Conservation (phyloP, 2,888 invertebrate genomes). For the Heliconius erato region DNA sequence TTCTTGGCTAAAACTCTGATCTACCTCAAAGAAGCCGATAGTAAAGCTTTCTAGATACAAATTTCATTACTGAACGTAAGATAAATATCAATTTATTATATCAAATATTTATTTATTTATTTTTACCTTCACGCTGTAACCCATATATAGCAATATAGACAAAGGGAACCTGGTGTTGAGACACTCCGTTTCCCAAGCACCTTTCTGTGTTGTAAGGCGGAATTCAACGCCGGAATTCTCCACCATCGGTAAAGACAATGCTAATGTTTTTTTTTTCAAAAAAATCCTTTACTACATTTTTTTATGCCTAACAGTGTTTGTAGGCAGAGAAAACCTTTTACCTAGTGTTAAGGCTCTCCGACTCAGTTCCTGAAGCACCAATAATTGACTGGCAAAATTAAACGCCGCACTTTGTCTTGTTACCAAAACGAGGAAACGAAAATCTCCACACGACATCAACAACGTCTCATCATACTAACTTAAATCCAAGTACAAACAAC, state of each 20-base stretch:
- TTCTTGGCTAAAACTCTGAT: not conserved
- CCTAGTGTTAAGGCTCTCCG: too few species aligned
- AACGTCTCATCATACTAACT: not conserved
- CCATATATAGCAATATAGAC: not conserved
- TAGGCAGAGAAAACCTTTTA: too few species aligned
- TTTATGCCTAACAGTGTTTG: too few species aligned
- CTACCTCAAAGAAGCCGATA: constrained; percentile 6
- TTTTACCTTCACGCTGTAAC: not conserved
- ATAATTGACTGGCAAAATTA: not conserved
- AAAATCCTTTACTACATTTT: too few species aligned
- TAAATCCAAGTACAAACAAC: not conserved
- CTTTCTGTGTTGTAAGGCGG: too few species aligned
- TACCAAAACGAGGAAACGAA: not conserved
- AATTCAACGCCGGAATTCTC: not conserved
- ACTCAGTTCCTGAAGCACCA: too few species aligned
- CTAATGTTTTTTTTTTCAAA: too few species aligned
- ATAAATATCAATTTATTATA: constrained; percentile 1
- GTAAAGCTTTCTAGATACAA: constrained; percentile 1
- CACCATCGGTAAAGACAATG: too few species aligned
- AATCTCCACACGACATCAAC: not conserved
- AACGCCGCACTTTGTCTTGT: not conserved
- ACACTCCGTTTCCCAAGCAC: not conserved
- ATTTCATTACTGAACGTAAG: not conserved
- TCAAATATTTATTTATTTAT: not conserved
- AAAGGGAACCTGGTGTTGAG: not conserved